Evolutionary conservation across 2,797 vertebrate genomes (phyloP).

Genomic region (Coregonus sp.): DNA sequence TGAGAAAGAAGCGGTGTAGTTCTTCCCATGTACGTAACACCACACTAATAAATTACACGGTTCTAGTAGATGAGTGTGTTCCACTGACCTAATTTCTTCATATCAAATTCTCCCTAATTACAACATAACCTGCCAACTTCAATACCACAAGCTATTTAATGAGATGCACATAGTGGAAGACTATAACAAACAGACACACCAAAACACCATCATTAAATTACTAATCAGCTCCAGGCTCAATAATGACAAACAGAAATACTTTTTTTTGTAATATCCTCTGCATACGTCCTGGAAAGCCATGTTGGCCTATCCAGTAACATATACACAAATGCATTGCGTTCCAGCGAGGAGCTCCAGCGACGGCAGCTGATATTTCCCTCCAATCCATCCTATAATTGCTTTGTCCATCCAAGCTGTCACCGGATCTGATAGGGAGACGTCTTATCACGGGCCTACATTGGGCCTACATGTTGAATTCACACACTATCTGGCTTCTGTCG

Average conservation of each 20-base stretch:
- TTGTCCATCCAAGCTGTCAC: slow-evolving; percentile 62
- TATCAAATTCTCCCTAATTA: slow-evolving; percentile 60
- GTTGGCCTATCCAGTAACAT: slow-evolving; percentile 35
- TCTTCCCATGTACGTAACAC: slow-evolving; percentile 14
- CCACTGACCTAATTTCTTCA: slow-evolving; percentile 40
- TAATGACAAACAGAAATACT: slow-evolving; percentile 19
- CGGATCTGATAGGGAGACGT: slow-evolving; percentile 64
- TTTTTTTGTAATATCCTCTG: slow-evolving; percentile 17
- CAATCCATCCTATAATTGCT: slow-evolving; percentile 70
- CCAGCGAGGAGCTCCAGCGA: slow-evolving; percentile 31
- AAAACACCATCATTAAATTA: slow-evolving; percentile 38
- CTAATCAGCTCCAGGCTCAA: slow-evolving; percentile 40
- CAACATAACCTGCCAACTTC: slow-evolving; percentile 64
- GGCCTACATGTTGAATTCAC: slow-evolving; percentile 41
- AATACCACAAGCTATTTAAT: slow-evolving; percentile 54
- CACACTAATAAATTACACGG: slow-evolving; percentile 44
- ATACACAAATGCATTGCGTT: slow-evolving; percentile 57
- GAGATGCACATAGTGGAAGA: slow-evolving; percentile 40
- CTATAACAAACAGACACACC: slow-evolving; percentile 27
- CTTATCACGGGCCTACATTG: slow-evolving; percentile 56
- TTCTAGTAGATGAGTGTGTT: slow-evolving; percentile 39
- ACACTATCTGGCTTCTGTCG: slow-evolving; percentile 51
- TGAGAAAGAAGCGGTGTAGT: not conserved
- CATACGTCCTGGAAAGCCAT: slow-evolving; percentile 14
- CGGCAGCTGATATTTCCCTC: slow-evolving; percentile 56